Percentiles rank a stretch among this genome's conserved stretches.
These are phyloP conservation scores for Megaceryle torquata DNA, from an alignment of 2,113 vertebrate genomes.

Conservation along the genomic window DNA sequence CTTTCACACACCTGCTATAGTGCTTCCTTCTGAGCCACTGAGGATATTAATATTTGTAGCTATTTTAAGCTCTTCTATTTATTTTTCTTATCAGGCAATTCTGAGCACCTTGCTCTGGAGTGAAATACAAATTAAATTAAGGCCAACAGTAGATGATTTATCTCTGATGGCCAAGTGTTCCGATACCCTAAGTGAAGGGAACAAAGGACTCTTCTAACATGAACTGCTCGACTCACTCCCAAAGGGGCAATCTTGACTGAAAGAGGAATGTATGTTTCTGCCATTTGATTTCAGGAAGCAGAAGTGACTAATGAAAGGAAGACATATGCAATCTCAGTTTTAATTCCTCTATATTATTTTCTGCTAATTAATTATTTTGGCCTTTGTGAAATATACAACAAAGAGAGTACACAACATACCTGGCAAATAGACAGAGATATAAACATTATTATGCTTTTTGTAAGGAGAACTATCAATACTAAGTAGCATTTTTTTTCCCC, in stretches of 20 bases:
- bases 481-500: neutral
- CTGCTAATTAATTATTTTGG: neutral
- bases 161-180: constrained; percentile 39
- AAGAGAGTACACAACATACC: constrained; percentile 33
- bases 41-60: neutral
- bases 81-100: neutral
- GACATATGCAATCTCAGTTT: neutral
- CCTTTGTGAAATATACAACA: neutral
- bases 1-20: neutral
- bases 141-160: constrained; percentile 37
- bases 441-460: neutral
- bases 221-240: constrained; percentile 45
- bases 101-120: constrained; percentile 28
- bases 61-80: constrained; percentile 28
- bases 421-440: neutral
- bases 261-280: constrained; percentile 43
- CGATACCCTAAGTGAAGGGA: constrained; percentile 29
- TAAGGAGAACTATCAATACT: neutral
- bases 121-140: constrained; percentile 56
- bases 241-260: constrained; percentile 54
- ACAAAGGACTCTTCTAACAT: constrained; percentile 60
- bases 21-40: neutral
- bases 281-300: constrained; percentile 52
- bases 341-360: constrained; percentile 7
- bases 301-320: constrained; percentile 42